Conservation (phyloP, 2,888 invertebrate species). For the Morinoia aosen region DNA sequence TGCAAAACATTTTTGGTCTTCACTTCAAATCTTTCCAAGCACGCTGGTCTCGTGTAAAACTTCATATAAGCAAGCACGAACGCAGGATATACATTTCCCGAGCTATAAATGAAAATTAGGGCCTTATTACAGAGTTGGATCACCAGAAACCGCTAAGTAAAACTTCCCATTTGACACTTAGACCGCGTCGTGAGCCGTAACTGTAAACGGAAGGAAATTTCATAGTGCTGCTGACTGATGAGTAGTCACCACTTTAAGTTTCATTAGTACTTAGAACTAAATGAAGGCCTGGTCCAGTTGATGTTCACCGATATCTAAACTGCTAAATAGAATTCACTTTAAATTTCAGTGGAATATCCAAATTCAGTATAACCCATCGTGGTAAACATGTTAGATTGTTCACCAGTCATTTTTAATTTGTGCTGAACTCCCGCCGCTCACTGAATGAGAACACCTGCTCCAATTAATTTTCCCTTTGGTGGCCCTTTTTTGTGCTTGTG, state of each 20-base stretch:
- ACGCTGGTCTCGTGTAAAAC: background rate
- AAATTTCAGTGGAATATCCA: too few species aligned
- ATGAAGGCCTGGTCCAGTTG: too few species aligned
- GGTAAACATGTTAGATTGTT: too few species aligned
- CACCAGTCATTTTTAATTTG: too few species aligned
- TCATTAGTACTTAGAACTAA: background rate
- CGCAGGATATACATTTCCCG: background rate
- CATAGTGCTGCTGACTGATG: too few species aligned
- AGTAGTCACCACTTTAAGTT: too few species aligned
- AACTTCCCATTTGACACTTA: background rate
- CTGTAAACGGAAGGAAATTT: too few species aligned
- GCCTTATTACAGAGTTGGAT: background rate
- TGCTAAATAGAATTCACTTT: too few species aligned
- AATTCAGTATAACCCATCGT: too few species aligned
- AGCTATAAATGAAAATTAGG: background rate
- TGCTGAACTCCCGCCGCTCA: background rate
- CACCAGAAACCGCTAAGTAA: background rate
- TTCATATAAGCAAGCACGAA: background rate
- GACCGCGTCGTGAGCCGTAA: too few species aligned
- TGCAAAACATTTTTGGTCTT: background rate
- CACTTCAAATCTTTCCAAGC: background rate
- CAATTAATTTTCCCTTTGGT: background rate
- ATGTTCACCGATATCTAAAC: too few species aligned
- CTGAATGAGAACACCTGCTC: background rate
- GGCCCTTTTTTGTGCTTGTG: too few species aligned